Percentiles rank a stretch among this genome's conserved stretches.
phyloP scores from a whole-genome alignment of 2,797 vertebrate species.

The Tenualosa thibaudeaui region DNA sequence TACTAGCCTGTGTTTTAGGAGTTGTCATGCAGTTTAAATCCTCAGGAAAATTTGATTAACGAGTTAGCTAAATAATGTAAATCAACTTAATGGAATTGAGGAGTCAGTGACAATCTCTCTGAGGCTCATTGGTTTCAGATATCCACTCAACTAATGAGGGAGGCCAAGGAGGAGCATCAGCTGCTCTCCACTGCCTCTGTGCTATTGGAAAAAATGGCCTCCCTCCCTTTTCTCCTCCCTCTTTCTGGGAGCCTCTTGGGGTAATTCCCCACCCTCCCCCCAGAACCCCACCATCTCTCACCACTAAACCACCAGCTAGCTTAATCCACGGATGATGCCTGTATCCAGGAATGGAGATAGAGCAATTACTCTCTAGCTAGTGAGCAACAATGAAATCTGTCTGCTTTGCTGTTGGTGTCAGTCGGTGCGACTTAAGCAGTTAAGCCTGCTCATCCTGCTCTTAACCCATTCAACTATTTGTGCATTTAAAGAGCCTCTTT shows the following conservation, averaged over 20 bases:
- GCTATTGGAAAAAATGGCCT: slow-evolving; percentile 54
- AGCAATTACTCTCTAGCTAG: slow-evolving; percentile 59
- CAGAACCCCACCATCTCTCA: slow-evolving; percentile 19
- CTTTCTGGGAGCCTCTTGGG: not conserved
- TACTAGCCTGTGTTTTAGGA: slow-evolving; percentile 49
- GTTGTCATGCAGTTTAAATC: slow-evolving; percentile 68
- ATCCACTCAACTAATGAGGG: slow-evolving; percentile 84
- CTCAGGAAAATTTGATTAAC: slow-evolving; percentile 74
- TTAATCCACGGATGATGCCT: slow-evolving; percentile 35
- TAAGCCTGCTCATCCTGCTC: slow-evolving; percentile 69
- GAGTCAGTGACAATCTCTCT: slow-evolving; percentile 44
- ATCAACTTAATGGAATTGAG: slow-evolving; percentile 83
- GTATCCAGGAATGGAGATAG: slow-evolving; percentile 40
- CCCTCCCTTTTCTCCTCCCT: not conserved
- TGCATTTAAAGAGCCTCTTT: slow-evolving; percentile 61
- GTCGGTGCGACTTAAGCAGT: slow-evolving; percentile 68
- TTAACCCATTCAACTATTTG: slow-evolving; percentile 77
- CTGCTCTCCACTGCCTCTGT: slow-evolving; percentile 59
- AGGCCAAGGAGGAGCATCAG: slow-evolving; percentile 64
- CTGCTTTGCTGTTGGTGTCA: slow-evolving; percentile 65
- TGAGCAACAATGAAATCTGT: slow-evolving; percentile 62
- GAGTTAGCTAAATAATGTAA: slow-evolving; percentile 77
- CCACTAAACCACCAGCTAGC: slow-evolving; percentile 22
- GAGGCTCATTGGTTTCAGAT: slow-evolving; percentile 73
- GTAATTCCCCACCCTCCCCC: slow-evolving; percentile 38